A percentile compares a stretch with the other conserved stretches of the same genome.
phyloP scores from a whole-genome alignment of 2,113 vertebrate species.

The Phalacrocorax pelagicus region DNA sequence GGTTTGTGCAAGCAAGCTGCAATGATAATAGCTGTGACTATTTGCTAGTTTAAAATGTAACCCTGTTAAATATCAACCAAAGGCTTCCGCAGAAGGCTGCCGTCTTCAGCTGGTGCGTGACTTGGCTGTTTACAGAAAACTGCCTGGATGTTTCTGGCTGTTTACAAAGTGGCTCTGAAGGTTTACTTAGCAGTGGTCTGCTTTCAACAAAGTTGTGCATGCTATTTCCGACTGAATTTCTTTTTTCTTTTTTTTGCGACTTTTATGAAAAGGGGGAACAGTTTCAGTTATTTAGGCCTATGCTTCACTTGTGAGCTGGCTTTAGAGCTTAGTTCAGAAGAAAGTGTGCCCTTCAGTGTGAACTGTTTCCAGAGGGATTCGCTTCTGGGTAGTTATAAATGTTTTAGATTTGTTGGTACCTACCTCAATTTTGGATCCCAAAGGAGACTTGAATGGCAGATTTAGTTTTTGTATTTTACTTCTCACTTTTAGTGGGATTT shows the following conservation, averaged over 20 bases:
- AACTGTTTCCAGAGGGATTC: not conserved
- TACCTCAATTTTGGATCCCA: not conserved
- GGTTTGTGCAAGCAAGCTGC: not conserved
- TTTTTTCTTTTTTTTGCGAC: not conserved
- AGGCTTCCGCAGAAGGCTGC: not conserved
- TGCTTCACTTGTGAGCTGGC: not conserved
- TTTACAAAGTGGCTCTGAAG: conserved; percentile 57
- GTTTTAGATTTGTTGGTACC: not conserved
- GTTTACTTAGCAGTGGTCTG: conserved; percentile 65
- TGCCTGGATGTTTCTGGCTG: conserved; percentile 52
- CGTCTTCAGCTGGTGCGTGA: not conserved
- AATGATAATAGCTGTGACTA: not conserved
- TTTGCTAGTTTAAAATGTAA: not conserved
- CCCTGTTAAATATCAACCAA: conserved; percentile 36
- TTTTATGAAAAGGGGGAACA: not conserved
- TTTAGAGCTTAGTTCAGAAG: not conserved
- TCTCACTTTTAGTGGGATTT: not conserved
- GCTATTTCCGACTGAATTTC: not conserved
- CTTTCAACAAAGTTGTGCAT: not conserved
- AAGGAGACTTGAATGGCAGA: not conserved
- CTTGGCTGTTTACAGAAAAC: conserved; percentile 61
- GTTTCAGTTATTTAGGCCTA: not conserved
- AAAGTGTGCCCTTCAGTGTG: not conserved
- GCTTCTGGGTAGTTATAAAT: not conserved
- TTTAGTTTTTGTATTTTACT: not conserved